These are phyloP conservation scores for Tragulus kanchil DNA, from an alignment of 2,113 vertebrate species.

Conservation along the genomic window DNA sequence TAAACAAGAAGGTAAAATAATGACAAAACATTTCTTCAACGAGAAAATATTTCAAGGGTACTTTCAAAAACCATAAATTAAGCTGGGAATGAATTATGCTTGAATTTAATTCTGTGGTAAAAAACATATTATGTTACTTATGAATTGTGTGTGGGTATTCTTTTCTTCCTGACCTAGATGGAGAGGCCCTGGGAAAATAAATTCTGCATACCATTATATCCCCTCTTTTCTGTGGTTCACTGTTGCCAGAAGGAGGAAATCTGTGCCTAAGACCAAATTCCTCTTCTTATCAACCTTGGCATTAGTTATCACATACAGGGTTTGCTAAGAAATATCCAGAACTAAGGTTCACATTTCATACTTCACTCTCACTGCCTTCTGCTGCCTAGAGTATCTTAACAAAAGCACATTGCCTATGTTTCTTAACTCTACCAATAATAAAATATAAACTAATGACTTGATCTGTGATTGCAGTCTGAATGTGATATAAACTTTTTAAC, in stretches of 20 bases:
- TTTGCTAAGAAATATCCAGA: slow-evolving; percentile 10
- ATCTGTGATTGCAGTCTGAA: slow-evolving; percentile 40
- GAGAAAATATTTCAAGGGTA: slow-evolving; percentile 50
- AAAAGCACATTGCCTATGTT: neutral
- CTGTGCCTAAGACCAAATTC: neutral
- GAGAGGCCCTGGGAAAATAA: neutral
- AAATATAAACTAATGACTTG: neutral
- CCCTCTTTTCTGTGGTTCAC: neutral
- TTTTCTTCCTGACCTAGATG: neutral
- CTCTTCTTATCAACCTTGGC: neutral
- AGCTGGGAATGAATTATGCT: neutral
- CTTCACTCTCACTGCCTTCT: neutral
- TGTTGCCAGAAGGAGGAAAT: neutral
- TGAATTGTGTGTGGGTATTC: neutral
- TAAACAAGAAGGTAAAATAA: slow-evolving; percentile 36
- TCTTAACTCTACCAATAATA: slow-evolving; percentile 43
- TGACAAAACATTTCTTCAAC: slow-evolving; percentile 50
- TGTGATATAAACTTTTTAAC: slow-evolving; percentile 12
- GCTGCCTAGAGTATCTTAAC: neutral
- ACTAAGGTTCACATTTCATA: neutral
- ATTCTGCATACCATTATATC: neutral
- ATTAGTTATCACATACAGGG: neutral
- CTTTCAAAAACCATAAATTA: slow-evolving; percentile 44
- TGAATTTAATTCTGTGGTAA: neutral
- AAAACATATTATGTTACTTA: slow-evolving; percentile 36